Conservation (phyloP, 2,888 invertebrate species). For the Ernsta delagoae region DNA sequence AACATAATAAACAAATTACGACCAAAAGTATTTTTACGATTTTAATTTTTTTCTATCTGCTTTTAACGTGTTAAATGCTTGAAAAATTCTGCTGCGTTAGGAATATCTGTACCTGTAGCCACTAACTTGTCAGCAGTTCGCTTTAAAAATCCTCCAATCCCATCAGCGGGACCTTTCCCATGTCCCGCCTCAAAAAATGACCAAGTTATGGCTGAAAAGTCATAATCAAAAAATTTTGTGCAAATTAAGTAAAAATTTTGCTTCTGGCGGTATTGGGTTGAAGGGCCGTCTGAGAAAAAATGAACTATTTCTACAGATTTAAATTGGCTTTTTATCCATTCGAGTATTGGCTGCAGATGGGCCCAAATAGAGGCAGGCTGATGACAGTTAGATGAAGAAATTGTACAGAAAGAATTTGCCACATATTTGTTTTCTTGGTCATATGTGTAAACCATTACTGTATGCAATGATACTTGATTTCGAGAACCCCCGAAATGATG, state of each 20-base stretch:
- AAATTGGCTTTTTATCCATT: conserved; percentile 33
- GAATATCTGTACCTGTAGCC: conserved; percentile 4
- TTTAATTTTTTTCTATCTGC: conserved; percentile 46
- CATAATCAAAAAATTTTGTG: conserved; percentile 41
- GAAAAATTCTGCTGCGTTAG: conserved; percentile 6
- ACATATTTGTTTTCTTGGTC: conserved; percentile 9
- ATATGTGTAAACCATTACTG: conserved; percentile 51
- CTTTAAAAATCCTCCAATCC: conserved; percentile 40
- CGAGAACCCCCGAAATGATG: too few relatives aligned
- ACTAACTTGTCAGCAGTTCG: conserved; percentile 10
- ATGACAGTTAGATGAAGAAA: conserved; percentile 54
- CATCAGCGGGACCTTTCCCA: conserved; percentile 43
- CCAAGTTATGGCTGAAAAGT: conserved; percentile 38
- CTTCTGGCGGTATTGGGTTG: conserved; percentile 44
- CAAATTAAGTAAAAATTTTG: conserved; percentile 53
- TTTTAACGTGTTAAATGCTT: conserved; percentile 21
- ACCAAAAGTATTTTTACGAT: conserved; percentile 47
- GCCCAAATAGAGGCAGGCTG: conserved; percentile 59
- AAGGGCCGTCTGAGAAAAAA: conserved; percentile 57
- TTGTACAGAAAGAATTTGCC: conserved; percentile 46
- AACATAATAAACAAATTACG: conserved; percentile 46
- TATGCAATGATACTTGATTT: conserved; percentile 43
- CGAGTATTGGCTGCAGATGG: conserved; percentile 52
- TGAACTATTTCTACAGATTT: conserved; percentile 45
- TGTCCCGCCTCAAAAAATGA: conserved; percentile 34